Conservation (phyloP, 2,113 vertebrate genomes). For the Amphiprion percula region DNA sequence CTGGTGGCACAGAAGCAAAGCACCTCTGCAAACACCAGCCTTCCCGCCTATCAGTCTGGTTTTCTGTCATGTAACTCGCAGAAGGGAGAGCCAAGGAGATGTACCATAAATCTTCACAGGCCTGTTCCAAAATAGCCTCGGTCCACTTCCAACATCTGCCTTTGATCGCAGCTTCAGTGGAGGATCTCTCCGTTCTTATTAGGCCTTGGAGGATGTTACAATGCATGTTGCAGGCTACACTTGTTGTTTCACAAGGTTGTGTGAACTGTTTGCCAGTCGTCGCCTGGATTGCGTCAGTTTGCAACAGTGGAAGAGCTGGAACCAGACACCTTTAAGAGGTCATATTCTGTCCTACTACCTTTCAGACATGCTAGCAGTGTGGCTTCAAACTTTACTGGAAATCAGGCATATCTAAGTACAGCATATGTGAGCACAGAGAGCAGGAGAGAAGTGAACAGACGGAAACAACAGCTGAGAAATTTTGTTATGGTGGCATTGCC, state of each 20-base stretch:
- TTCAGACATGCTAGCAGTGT: background rate
- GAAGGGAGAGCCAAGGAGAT: background rate
- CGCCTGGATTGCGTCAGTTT: slow-evolving; percentile 2
- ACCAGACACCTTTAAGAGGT: background rate
- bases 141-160: slow-evolving; percentile 57
- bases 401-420: too few species aligned
- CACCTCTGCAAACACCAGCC: background rate
- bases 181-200: slow-evolving; percentile 25
- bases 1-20: slow-evolving; percentile 17
- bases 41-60: background rate
- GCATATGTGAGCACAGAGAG: too few species aligned
- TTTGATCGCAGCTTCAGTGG: slow-evolving; percentile 18
- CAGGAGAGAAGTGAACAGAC: too few species aligned
- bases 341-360: background rate
- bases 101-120: background rate
- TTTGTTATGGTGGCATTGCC: too few species aligned
- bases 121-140: slow-evolving; percentile 37
- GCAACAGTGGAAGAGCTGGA: background rate
- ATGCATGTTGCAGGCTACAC: background rate
- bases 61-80: slow-evolving; percentile 10
- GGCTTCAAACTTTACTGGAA: too few species aligned
- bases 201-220: slow-evolving; percentile 5
- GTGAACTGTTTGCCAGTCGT: background rate
- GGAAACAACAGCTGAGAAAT: too few species aligned
- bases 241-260: slow-evolving; percentile 2